Evolutionary conservation across 2,888 invertebrate genomes (phyloP), one percentile per base, ranked within the genome.

Genomic region (Choristoneura rosaceana): DNA sequence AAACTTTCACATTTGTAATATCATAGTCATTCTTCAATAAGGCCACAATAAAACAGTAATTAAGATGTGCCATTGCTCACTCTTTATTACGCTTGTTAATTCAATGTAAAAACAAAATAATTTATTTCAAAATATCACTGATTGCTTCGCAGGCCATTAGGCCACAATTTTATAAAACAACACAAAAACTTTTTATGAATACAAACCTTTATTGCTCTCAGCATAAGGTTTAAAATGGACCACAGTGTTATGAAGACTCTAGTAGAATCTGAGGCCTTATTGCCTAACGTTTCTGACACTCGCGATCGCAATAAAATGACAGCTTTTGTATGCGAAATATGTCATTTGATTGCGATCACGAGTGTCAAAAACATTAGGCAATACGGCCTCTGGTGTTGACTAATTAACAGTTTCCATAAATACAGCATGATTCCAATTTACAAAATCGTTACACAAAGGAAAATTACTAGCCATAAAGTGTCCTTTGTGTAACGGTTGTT

Each of bases 61-160:
- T 79, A 88, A 90, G 90, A 93, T 90, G 93, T 93, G 93, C 93
- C 91, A 87, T 90, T 89, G 92, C 91, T 93, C 93, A 92, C 92
- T 93, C 93, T 94, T 94, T 94, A 94, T 93, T 94, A 93, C 91
- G 90, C 87, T 90, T 92, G 93, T 93, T 93, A 93, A 92, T 93
- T 87, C 88, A 89, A 89, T 92, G 89, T 88, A 89, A 93, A 90
- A 91, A 91, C 90, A 92, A 89, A 92, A 92, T 90, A 92, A 90
- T 88, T 90, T 91, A 87, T 90, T 90, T 83, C 89, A 92, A 90
- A 92, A 91, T 90, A 92, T 91, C 91, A 92, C 83, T 85, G 87
- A 85, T 86, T 82, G 84, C 86, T 82, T 84, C 86, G 81, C 67
- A 62, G 71, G 67, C 67, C 71, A 47, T 58, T 67, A 71, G 71